Percentiles rank a stretch among this genome's conserved stretches.
phyloP scores from a whole-genome alignment of 2,113 vertebrate species.

The Ochotona princeps region DNA sequence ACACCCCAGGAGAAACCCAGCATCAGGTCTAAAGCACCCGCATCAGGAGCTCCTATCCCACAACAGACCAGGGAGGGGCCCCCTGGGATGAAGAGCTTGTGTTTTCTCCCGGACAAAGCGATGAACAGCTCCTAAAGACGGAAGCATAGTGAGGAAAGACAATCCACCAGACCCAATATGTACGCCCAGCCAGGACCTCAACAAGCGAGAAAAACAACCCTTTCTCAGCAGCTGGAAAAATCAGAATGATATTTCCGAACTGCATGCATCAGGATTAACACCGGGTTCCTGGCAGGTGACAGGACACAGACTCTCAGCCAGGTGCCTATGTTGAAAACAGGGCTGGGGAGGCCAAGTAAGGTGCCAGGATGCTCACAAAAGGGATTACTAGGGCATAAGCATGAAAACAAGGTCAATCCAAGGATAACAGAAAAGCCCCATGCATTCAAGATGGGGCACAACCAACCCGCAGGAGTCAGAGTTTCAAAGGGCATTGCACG shows the following conservation, averaged over 20 bases:
- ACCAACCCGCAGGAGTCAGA: not conserved
- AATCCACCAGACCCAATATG: not conserved
- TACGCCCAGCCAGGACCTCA: not conserved
- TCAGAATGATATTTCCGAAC: not conserved
- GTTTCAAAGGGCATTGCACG: accelerated
- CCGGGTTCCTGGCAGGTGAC: accelerated
- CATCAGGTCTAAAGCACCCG: no score
- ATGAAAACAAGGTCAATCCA: not conserved
- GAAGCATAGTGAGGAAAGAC: not conserved
- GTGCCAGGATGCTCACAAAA: not conserved
- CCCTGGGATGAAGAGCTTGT: not conserved
- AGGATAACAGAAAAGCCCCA: not conserved
- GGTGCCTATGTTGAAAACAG: not conserved
- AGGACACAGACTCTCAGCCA: not conserved
- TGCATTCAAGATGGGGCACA: not conserved
- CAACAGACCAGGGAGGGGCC: not conserved
- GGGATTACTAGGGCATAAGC: not conserved
- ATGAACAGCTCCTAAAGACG: no score
- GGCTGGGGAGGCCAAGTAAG: not conserved
- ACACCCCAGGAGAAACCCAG: accelerated
- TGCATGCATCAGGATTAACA: accelerated
- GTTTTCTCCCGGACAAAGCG: accelerated
- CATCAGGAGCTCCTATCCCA: not conserved
- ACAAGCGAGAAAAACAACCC: not conserved
- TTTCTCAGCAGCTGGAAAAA: not conserved